These are phyloP conservation scores for Orestias chungarensis DNA, from an alignment of 2,797 vertebrate genomes.

Conservation along the genomic window DNA sequence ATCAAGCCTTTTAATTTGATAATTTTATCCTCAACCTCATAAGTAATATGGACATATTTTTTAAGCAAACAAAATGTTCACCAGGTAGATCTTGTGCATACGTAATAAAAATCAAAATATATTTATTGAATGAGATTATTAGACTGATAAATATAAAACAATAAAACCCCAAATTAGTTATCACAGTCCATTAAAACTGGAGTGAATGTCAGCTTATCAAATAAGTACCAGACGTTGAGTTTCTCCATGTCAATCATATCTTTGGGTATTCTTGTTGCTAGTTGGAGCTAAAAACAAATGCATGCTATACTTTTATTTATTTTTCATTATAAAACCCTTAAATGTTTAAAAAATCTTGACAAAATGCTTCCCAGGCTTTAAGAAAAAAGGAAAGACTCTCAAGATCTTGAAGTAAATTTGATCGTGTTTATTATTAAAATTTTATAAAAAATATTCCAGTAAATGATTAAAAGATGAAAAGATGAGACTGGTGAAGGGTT, in stretches of 20 bases:
- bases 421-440: too few relatives aligned
- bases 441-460: too few relatives aligned
- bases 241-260: background rate
- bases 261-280: background rate
- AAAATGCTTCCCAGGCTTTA: too few relatives aligned
- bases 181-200: background rate
- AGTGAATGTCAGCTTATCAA: background rate
- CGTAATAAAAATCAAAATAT: too few relatives aligned
- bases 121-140: too few relatives aligned
- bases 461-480: background rate
- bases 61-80: too few relatives aligned
- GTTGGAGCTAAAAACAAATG: background rate
- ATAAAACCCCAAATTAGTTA: background rate
- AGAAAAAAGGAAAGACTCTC: too few relatives aligned
- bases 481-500: background rate
- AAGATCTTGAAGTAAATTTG: too few relatives aligned
- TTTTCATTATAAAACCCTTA: too few relatives aligned
- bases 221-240: background rate
- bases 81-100: background rate
- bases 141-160: background rate
- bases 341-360: too few relatives aligned
- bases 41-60: conserved; percentile 24
- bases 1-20: conserved; percentile 55
- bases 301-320: too few relatives aligned
- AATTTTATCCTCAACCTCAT: conserved; percentile 43